phyloP scores from a whole-genome alignment of 1,140 invertebrate species.

The Centruroides sculpturatus region DNA sequence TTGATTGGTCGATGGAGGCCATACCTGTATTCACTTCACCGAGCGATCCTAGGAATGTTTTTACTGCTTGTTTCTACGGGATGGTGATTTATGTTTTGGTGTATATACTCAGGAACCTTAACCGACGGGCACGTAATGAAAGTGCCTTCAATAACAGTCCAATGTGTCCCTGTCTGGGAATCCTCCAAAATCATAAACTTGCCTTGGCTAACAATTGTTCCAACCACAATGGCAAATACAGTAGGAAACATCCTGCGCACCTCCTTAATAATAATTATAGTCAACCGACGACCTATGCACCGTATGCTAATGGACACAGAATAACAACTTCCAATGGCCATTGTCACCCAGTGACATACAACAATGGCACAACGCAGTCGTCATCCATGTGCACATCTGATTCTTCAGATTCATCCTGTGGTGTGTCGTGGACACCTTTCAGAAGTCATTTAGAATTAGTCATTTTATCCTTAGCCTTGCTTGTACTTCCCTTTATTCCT shows the following conservation, averaged over 20 bases:
- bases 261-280: conserved; percentile 1
- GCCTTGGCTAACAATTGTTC: not conserved
- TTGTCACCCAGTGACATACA: not conserved
- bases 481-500: conserved; percentile 80
- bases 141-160: not conserved
- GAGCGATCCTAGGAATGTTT: conserved; percentile 56
- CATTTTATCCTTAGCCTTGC: conserved; percentile 43
- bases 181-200: not conserved
- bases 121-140: too few relatives aligned
- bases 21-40: conserved; percentile 60
- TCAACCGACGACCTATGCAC: not conserved
- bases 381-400: too few relatives aligned
- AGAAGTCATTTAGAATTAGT: conserved; percentile 2
- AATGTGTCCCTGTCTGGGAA: conserved; percentile 1
- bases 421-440: conserved; percentile 1
- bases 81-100: not conserved
- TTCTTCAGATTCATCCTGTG: too few relatives aligned
- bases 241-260: not conserved
- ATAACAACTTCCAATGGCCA: not conserved
- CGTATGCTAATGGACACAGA: conserved; percentile 5
- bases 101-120: too few relatives aligned
- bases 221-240: not conserved
- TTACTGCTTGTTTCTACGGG: conserved; percentile 51
- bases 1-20: conserved; percentile 93
- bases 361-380: too few relatives aligned